Conservation (phyloP, 2,888 invertebrate species). For the Amphipyra tragopoginis region DNA sequence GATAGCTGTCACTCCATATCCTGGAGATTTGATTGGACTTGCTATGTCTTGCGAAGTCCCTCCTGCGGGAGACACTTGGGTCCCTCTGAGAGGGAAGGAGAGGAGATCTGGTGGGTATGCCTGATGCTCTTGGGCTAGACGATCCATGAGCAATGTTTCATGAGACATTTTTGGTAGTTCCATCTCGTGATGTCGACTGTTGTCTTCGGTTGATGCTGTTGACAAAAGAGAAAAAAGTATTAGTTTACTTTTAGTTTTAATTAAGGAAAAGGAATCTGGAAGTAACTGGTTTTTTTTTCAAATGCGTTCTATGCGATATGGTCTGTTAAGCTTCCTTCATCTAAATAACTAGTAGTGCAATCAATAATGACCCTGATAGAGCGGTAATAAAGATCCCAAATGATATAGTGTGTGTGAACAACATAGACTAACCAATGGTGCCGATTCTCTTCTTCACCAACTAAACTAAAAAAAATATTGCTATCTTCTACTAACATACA, state of each 20-base stretch:
- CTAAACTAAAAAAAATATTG: too few species aligned
- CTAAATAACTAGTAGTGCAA: too few species aligned
- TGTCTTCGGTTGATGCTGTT: slow-evolving; percentile 90
- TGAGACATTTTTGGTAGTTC: slow-evolving; percentile 88
- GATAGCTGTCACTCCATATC: slow-evolving; percentile 74
- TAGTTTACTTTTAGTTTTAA: neutral
- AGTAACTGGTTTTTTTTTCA: too few species aligned
- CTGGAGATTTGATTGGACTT: slow-evolving; percentile 83
- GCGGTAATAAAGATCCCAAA: too few species aligned
- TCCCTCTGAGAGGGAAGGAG: slow-evolving; percentile 92
- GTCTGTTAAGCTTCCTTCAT: too few species aligned
- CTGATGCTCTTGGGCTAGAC: slow-evolving; percentile 86
- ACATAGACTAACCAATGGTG: too few species aligned
- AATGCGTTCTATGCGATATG: too few species aligned
- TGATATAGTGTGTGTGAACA: too few species aligned
- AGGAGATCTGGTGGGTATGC: slow-evolving; percentile 95
- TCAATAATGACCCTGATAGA: too few species aligned
- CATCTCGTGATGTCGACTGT: slow-evolving; percentile 90
- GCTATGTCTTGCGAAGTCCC: slow-evolving; percentile 65
- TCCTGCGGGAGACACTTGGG: slow-evolving; percentile 88
- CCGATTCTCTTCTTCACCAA: too few species aligned
- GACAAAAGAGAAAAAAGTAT: slow-evolving; percentile 56
- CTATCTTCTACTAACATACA: too few species aligned
- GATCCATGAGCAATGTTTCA: slow-evolving; percentile 83
- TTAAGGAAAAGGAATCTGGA: too few species aligned